A percentile compares a stretch with the other conserved stretches of the same genome.
Conservation (phyloP, 2,888 invertebrate species). For the Onthophagus sagittarius region DNA sequence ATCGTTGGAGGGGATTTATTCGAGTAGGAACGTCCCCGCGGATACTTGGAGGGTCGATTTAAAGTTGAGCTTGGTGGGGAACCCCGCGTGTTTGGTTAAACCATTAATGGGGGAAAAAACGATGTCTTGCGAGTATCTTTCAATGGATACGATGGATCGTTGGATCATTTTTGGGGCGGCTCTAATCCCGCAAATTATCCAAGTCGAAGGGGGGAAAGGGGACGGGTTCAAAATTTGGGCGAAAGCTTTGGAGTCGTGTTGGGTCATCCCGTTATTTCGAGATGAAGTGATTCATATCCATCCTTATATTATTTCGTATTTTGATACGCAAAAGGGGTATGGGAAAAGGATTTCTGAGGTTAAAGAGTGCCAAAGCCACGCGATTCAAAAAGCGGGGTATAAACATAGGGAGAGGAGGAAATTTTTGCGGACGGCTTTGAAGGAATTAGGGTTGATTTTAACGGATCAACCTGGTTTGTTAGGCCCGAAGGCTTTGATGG, state of each 20-base stretch:
- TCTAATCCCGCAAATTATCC: constrained; percentile 83
- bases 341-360: constrained; percentile 91
- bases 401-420: constrained; percentile 94
- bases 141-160: constrained; percentile 90
- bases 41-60: constrained; percentile 93
- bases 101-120: constrained; percentile 86
- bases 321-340: constrained; percentile 94
- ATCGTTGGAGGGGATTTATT: constrained; percentile 85
- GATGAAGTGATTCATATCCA: constrained; percentile 98
- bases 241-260: constrained; percentile 85
- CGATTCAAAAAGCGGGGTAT: constrained; percentile 85
- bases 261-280: constrained; percentile 91
- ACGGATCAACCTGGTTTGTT: constrained; percentile 97
- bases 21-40: constrained; percentile 84
- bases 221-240: constrained; percentile 71
- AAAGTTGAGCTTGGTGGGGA: constrained; percentile 88
- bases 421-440: constrained; percentile 90
- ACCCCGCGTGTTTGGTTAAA: constrained; percentile 90
- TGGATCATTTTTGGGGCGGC: constrained; percentile 97
- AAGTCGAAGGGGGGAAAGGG: constrained; percentile 68
- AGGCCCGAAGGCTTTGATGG: constrained; percentile 94
- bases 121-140: constrained; percentile 98
- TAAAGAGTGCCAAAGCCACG: constrained; percentile 89
- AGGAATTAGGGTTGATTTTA: constrained; percentile 90
- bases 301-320: constrained; percentile 85